A percentile compares a stretch with the other conserved stretches of the same genome.
phyloP scores from a whole-genome alignment of 2,113 vertebrate genomes.

The Hymenochirus boettgeri region DNA sequence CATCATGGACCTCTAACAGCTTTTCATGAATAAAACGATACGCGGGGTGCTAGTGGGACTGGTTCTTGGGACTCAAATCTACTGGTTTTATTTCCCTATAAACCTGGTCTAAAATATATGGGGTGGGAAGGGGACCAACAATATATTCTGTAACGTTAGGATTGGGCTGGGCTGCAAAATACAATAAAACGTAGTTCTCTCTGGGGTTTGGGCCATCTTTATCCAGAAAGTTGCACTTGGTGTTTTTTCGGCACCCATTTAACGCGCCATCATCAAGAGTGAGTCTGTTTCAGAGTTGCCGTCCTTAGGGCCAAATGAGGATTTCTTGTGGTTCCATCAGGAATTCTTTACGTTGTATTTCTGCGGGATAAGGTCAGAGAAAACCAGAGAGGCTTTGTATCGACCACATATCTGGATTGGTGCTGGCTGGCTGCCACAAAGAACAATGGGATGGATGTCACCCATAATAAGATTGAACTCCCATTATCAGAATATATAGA shows the following conservation, averaged over 20 bases:
- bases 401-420: accelerated
- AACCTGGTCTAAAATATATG: conserved; percentile 53
- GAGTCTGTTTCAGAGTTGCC: conserved; percentile 66
- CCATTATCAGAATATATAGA: conserved; percentile 29
- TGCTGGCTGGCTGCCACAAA: accelerated
- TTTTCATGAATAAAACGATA: conserved; percentile 51
- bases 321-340: conserved; percentile 59
- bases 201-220: conserved; percentile 54
- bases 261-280: conserved; percentile 80
- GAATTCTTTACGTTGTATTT: conserved; percentile 72
- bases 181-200: conserved; percentile 76
- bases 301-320: conserved; percentile 55
- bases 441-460: not conserved
- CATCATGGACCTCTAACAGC: conserved; percentile 45
- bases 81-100: conserved; percentile 41
- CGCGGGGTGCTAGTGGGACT: conserved; percentile 56
- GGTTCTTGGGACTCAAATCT: conserved; percentile 72
- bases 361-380: conserved; percentile 70
- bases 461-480: not conserved
- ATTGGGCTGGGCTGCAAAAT: conserved; percentile 66
- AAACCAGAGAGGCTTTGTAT: conserved; percentile 59
- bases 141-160: conserved; percentile 79
- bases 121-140: conserved; percentile 72
- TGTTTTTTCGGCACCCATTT: conserved; percentile 76
- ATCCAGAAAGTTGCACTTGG: conserved; percentile 65